A percentile compares a stretch with the other conserved stretches of the same genome.
Evolutionary conservation across 1,140 invertebrate genomes (phyloP).

Genomic region (roundworm (Caenorhabditis elegans)): WBcel235 BX284605.5:10265501-10266000

Average conservation of each 20-base stretch:
- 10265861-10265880: conserved; percentile 18
- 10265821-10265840: conserved; percentile 29
- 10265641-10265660: too few species aligned
- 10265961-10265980: conserved; percentile 22
- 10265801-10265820: conserved; percentile 29
- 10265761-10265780: neutral
- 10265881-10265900: neutral
- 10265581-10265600: too few species aligned
- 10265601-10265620: too few species aligned
- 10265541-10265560: too few species aligned
- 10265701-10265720: neutral
- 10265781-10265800: neutral
- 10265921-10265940: conserved; percentile 25
- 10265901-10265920: conserved; percentile 27
- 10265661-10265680: neutral
- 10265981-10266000: neutral
- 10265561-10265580: too few species aligned
- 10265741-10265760: neutral
- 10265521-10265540: too few species aligned
- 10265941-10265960: conserved; percentile 20
- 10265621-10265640: too few species aligned
- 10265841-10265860: neutral
- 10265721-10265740: neutral
- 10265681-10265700: neutral
- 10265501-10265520: too few species aligned